A percentile compares a stretch with the other conserved stretches of the same genome.
phyloP scores from a whole-genome alignment of 2,888 invertebrate species.

The Callimorpha dominula region DNA sequence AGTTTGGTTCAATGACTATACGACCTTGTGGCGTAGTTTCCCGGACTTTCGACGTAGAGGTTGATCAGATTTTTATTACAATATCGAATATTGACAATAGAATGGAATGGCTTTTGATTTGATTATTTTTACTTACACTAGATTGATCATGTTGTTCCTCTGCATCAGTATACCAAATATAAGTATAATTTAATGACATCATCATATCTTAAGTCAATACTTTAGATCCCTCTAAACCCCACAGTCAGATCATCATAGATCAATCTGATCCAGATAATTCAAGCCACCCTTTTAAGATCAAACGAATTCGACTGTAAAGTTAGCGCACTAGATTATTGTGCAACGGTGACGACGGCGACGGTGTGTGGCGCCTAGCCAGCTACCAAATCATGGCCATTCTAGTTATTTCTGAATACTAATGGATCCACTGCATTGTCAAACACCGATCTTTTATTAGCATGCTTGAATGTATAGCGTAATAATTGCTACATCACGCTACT shows the following conservation, averaged over 20 bases:
- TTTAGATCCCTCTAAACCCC: not conserved
- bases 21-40: not conserved
- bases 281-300: not conserved
- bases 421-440: conserved; percentile 37
- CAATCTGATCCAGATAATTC: not conserved
- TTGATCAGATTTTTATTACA: not conserved
- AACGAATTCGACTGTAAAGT: conserved; percentile 18
- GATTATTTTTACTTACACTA: too few species aligned
- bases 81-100: not conserved
- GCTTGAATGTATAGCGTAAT: conserved; percentile 17
- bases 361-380: conserved; percentile 69
- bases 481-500: conserved; percentile 6
- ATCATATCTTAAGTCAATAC: not conserved
- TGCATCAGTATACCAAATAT: not conserved
- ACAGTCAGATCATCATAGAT: not conserved
- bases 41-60: too few species aligned
- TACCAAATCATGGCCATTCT: conserved; percentile 59
- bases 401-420: conserved; percentile 63
- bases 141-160: too few species aligned
- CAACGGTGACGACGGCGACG: conserved; percentile 52
- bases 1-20: not conserved
- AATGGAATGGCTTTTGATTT: too few species aligned
- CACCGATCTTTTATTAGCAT: conserved; percentile 17
- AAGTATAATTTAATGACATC: not conserved
- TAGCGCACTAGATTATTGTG: conserved; percentile 52